Percentiles rank a stretch among this genome's conserved stretches.
These are phyloP conservation scores for Palythoa caribaeorum DNA, from an alignment of 92 coral and sea anemone species.

Conservation along the genomic window DNA sequence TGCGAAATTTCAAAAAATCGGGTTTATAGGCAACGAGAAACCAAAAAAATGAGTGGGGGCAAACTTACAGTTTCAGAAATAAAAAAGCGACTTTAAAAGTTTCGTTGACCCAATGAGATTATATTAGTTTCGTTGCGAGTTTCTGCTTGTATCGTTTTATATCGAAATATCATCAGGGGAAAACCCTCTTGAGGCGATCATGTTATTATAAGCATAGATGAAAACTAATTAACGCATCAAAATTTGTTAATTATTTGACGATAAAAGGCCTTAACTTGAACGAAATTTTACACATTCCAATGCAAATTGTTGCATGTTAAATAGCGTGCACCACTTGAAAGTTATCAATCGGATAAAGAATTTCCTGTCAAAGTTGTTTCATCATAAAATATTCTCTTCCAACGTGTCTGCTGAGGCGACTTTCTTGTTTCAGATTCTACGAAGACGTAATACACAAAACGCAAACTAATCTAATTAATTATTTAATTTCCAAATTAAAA, in stretches of 20 bases:
- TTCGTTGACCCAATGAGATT: too few relatives aligned
- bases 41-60: too few relatives aligned
- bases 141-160: too few relatives aligned
- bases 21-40: too few relatives aligned
- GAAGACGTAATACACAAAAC: not conserved
- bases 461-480: not conserved
- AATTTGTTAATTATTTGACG: not conserved
- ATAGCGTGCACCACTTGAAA: not conserved
- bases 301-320: not conserved
- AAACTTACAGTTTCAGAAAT: too few relatives aligned
- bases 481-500: conserved; percentile 1
- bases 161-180: not conserved
- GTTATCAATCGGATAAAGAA: not conserved
- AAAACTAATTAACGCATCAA: not conserved
- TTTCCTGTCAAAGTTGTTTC: conserved; percentile 34
- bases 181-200: not conserved
- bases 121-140: too few relatives aligned
- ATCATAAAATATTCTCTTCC: not conserved
- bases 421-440: not conserved
- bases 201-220: not conserved
- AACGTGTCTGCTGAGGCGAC: conserved; percentile 19
- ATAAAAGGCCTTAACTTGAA: not conserved
- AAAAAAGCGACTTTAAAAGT: too few relatives aligned
- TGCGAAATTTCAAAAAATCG: too few relatives aligned
- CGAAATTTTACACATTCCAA: not conserved